Evolutionary conservation across 2,113 vertebrate genomes (phyloP).

Genomic region (Passer domesticus): DNA sequence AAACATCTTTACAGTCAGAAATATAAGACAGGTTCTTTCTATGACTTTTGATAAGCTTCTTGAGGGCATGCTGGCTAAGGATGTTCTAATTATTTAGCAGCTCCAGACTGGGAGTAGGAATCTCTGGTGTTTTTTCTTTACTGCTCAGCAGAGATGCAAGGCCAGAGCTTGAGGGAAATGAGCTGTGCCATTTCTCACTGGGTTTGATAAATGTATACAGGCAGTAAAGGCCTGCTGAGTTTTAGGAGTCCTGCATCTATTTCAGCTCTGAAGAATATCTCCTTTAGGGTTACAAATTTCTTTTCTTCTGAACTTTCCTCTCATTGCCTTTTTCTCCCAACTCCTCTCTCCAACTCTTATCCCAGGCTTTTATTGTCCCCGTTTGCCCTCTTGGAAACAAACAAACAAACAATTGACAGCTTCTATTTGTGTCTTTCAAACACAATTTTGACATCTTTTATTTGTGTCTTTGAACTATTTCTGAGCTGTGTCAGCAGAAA

Average conservation of each 20-base stretch:
- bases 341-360: neutral
- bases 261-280: neutral
- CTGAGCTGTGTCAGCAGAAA: neutral
- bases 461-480: neutral
- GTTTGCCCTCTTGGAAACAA: neutral
- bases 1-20: neutral
- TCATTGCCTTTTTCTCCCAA: neutral
- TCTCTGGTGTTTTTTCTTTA: neutral
- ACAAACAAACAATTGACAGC: neutral
- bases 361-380: neutral
- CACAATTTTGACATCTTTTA: no score
- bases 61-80: neutral
- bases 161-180: neutral
- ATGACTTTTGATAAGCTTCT: neutral
- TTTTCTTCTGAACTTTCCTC: neutral
- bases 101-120: neutral
- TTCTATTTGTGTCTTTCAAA: neutral
- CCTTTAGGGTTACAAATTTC: neutral
- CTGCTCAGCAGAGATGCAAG: neutral
- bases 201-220: neutral
- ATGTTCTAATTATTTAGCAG: neutral
- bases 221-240: neutral
- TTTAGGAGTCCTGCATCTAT: neutral
- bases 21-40: neutral
- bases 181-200: neutral